Evolutionary conservation across 2,797 vertebrate genomes (phyloP).

Genomic region (Periophthalmus magnuspinnatus): DNA sequence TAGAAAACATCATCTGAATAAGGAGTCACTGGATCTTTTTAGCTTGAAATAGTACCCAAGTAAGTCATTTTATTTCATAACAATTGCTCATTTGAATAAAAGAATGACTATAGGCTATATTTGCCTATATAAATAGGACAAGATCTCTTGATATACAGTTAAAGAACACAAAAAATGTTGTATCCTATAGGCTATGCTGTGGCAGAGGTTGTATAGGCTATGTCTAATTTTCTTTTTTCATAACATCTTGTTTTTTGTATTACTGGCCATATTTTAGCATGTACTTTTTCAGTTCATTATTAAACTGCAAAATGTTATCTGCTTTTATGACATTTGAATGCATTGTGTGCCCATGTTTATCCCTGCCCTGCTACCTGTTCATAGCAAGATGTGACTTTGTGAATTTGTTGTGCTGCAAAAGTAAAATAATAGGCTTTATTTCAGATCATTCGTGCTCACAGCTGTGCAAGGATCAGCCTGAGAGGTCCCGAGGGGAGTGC

Average conservation of each 20-base stretch:
- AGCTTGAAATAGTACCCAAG: background rate
- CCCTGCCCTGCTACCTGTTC: too few relatives aligned
- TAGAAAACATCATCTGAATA: background rate
- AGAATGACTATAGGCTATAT: background rate
- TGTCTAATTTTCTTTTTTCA: too few relatives aligned
- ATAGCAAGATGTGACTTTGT: background rate
- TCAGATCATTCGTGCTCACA: conserved; percentile 7
- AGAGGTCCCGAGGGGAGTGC: conserved; percentile 59
- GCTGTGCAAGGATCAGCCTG: conserved; percentile 46
- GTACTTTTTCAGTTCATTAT: background rate
- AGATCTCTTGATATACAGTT: too few relatives aligned
- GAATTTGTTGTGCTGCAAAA: background rate
- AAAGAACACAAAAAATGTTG: too few relatives aligned
- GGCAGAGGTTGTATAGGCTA: too few relatives aligned
- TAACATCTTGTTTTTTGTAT: too few relatives aligned
- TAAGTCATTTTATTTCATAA: background rate
- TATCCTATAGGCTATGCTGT: too few relatives aligned
- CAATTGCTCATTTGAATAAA: background rate
- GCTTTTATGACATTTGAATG: background rate
- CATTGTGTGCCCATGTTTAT: too few relatives aligned
- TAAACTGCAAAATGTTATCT: background rate
- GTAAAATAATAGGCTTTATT: background rate
- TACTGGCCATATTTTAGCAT: background rate
- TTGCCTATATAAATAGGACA: too few relatives aligned
- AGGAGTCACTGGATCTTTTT: background rate